Percentiles rank a stretch among this genome's conserved stretches.
Evolutionary conservation across 2,113 vertebrate species (phyloP).

Genomic region (Aegotheles bennettii): DNA sequence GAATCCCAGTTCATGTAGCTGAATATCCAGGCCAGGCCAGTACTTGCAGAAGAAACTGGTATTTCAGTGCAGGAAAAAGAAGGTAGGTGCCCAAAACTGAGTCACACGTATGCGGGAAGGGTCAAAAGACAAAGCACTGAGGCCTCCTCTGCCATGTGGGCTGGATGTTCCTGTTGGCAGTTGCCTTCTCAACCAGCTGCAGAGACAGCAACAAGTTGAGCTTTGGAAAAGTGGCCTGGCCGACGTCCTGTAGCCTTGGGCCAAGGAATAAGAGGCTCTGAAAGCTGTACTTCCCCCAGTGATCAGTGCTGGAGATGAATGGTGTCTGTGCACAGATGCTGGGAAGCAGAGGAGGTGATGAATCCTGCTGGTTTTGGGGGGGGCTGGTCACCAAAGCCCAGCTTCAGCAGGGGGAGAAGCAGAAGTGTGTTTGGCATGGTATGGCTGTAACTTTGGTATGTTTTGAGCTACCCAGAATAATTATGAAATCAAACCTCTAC

Average conservation of each 20-base stretch:
- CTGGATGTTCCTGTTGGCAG: neutral
- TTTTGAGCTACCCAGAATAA: neutral
- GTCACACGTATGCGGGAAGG: neutral
- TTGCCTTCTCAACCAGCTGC: slow-evolving; percentile 43
- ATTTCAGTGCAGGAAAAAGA: neutral
- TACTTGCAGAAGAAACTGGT: neutral
- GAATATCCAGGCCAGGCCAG: neutral
- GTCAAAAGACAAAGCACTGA: neutral
- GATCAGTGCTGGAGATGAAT: neutral
- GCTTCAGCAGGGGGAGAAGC: neutral
- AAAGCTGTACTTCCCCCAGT: slow-evolving; percentile 4
- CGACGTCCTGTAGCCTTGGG: neutral
- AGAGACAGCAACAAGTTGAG: neutral
- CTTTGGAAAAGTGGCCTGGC: slow-evolving; percentile 42
- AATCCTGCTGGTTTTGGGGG: neutral
- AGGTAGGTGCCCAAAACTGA: neutral
- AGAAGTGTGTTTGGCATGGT: neutral
- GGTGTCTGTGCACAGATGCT: neutral
- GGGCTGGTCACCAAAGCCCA: neutral
- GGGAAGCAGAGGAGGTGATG: slow-evolving; percentile 1
- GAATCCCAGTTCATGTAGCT: neutral
- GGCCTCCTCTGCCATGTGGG: neutral
- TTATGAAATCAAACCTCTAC: neutral
- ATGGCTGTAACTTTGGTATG: neutral
- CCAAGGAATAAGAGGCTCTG: slow-evolving; percentile 46